Conservation (phyloP, 2,888 invertebrate genomes). For the Tubulanus polymorphus region DNA sequence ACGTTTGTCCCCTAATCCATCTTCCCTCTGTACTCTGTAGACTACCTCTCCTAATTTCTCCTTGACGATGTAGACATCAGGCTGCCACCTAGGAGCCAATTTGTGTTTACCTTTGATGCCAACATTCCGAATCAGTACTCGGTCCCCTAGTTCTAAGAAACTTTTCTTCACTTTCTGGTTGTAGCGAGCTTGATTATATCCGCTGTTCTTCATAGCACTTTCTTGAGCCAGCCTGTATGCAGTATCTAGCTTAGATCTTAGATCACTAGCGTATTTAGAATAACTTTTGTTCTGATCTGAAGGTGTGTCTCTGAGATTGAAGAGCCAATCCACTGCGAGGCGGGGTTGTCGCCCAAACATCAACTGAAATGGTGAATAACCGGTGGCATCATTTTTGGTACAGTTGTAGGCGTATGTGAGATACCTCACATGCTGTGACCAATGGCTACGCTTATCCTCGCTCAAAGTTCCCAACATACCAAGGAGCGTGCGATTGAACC, state of each 20-base stretch:
- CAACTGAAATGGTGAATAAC: slow-evolving; percentile 6
- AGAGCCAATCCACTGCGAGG: slow-evolving; percentile 4
- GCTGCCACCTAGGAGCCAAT: neutral
- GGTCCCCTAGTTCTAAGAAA: neutral
- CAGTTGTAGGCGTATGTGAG: slow-evolving; percentile 9
- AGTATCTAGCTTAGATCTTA: neutral
- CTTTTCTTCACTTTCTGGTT: neutral
- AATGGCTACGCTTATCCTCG: neutral
- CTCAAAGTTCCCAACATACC: neutral
- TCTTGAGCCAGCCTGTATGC: neutral
- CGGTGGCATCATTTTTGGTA: slow-evolving; percentile 7
- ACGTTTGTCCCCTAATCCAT: neutral
- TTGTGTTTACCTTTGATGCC: neutral
- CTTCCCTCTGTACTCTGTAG: neutral
- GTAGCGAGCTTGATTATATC: neutral
- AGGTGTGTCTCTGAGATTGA: neutral
- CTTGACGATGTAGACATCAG: neutral
- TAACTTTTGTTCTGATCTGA: neutral
- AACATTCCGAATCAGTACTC: neutral
- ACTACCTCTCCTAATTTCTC: neutral
- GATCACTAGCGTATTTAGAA: neutral
- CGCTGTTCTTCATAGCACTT: neutral
- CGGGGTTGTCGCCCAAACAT: slow-evolving; percentile 11
- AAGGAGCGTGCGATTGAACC: slow-evolving; percentile 1
- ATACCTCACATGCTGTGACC: neutral